Base-by-base conservation (phyloP, 2,888 invertebrate genomes). In the Hermaeophaga mercurialis region DNA sequence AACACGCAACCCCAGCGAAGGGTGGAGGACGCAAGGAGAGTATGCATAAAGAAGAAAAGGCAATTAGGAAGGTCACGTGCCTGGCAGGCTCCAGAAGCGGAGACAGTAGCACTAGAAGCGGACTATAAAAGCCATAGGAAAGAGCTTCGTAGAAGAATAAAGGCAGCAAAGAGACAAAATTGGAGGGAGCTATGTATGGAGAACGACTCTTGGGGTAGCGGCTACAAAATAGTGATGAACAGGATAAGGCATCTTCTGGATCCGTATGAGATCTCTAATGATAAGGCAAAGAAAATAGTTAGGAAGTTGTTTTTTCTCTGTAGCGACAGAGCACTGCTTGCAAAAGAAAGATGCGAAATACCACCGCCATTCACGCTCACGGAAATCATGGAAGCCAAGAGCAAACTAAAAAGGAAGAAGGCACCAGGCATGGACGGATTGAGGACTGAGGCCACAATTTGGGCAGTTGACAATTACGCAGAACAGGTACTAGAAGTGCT, bases 361-460 rank as follows among this genome's bases (percentile, higher is more conserved):
- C 22, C 22, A 22, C 22, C 22, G 3, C 3, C 4, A 22, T 22
- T 22, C 22, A 6, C 3, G 4, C 3, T 22, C 3, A 5, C 22
- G 9, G 34, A 34, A 11, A 5, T 34, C 7, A 6, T 9, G 11
- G 1, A 11, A 34, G 34, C 34, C 7, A 12, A 9, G 1, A 34
- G 1, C 14, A 15, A 11, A 7, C 1, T 34, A 3, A 34, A 34
- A 15, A 34, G 1, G 34, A 12, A 12, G 11, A 34, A 34, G 11
- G 34, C 34, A 7, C 34, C 34, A 14, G 34, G 34, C n/a, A 7
- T 15, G 1, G 34, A 34, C 34, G 15, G 34, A 7, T 7, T 58
- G 52, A 46, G 53, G 53, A 55, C 34, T 14, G 34, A 34, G 53
- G 8, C 15, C 1, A 12, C 11, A 5, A 34, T 14, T 6, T 11